Evolutionary conservation across 2,113 vertebrate genomes (phyloP).

Genomic region (Hippoglossus stenolepis): DNA sequence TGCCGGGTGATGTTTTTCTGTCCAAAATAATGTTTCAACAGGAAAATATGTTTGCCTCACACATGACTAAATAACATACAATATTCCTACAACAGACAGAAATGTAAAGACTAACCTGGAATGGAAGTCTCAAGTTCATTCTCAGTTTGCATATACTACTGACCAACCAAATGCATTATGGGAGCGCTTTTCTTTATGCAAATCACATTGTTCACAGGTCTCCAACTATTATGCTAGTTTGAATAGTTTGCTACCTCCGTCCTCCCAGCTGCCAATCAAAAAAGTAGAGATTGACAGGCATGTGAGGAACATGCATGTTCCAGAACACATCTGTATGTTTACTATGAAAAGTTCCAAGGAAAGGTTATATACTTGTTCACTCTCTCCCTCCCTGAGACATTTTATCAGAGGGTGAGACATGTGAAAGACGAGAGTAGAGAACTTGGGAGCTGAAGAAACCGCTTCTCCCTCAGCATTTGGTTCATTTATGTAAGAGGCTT

Average conservation of each 20-base stretch:
- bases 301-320: constrained; percentile 16
- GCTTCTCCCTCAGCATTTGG: constrained; percentile 37
- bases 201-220: not conserved
- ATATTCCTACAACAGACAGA: constrained; percentile 1
- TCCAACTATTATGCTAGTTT: constrained; percentile 26
- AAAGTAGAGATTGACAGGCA: constrained; percentile 4
- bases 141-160: not conserved
- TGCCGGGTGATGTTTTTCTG: not conserved
- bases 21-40: constrained; percentile 5
- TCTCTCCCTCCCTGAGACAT: not conserved
- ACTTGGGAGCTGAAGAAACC: constrained; percentile 23
- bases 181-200: constrained; percentile 11
- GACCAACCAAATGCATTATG: not conserved
- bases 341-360: not conserved
- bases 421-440: constrained; percentile 8
- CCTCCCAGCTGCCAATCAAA: constrained; percentile 38
- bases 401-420: not conserved
- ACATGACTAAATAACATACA: too few species aligned
- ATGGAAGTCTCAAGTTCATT: constrained; percentile 1
- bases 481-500: constrained; percentile 69
- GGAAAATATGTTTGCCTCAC: not conserved
- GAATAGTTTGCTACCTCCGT: constrained; percentile 14
- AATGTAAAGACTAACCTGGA: not conserved
- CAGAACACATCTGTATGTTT: not conserved
- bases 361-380: not conserved